These are phyloP conservation scores for Fabriciana adippe DNA, from an alignment of 2,888 invertebrate species.

Conservation along the genomic window DNA sequence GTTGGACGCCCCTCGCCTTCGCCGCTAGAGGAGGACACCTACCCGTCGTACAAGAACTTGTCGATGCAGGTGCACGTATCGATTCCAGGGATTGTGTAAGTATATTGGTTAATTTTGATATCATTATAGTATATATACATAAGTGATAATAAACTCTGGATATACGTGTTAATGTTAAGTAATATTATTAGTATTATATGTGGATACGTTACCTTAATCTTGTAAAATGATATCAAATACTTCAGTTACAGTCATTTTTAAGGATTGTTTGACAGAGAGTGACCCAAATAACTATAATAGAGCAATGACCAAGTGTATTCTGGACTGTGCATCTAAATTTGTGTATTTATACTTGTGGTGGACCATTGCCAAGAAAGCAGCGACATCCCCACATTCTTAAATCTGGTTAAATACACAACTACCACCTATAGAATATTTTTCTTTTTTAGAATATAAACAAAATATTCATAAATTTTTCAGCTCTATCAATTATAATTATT, in stretches of 20 bases:
- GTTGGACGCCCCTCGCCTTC: conserved; percentile 95
- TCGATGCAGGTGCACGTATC: conserved; percentile 92
- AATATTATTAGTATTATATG: no score
- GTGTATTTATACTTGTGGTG: conserved; percentile 76
- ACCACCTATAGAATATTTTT: conserved; percentile 38
- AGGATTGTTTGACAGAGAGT: conserved; percentile 24
- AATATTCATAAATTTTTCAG: conserved; percentile 3
- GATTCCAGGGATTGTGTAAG: conserved; percentile 94
- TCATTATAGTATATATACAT: no score
- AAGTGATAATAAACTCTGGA: no score
- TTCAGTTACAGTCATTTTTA: conserved; percentile 9
- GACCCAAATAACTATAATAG: conserved; percentile 61
- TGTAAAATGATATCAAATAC: conserved; percentile 3
- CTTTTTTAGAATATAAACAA: conserved; percentile 43
- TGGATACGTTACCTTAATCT: background rate
- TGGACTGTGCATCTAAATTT: conserved; percentile 70
- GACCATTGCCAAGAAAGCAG: conserved; percentile 77
- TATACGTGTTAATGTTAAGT: no score
- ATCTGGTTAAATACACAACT: conserved; percentile 53
- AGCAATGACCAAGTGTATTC: conserved; percentile 71
- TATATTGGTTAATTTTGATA: conserved; percentile 27
- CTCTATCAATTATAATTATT: no score
- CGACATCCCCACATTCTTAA: conserved; percentile 70
- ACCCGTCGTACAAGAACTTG: conserved; percentile 89
- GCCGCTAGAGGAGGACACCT: conserved; percentile 95